phyloP scores from a whole-genome alignment of 2,113 vertebrate genomes.

The Protobothrops flavoviridis region DNA sequence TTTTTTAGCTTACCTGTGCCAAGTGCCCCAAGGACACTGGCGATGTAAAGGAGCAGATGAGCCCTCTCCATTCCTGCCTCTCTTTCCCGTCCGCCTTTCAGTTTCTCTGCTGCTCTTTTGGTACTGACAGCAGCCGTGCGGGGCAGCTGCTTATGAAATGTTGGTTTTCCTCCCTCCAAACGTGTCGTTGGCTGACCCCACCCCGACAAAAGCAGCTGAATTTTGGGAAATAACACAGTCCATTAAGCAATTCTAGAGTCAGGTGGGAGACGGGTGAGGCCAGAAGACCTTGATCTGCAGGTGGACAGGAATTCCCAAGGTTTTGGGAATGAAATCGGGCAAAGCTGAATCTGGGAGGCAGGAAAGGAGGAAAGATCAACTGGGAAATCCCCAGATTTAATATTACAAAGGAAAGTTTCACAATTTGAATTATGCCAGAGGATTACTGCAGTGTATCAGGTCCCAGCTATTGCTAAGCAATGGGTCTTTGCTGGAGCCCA shows the following conservation, averaged over 20 bases:
- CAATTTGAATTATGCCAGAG: background rate
- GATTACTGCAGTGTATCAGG: background rate
- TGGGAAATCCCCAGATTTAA: slow-evolving; percentile 7
- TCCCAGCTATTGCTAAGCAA: too few species aligned
- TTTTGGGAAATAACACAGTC: slow-evolving; percentile 24
- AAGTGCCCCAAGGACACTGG: background rate
- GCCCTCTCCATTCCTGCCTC: background rate
- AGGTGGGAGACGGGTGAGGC: background rate
- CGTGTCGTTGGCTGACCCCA: background rate
- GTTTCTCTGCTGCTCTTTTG: background rate
- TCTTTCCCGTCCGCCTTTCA: background rate
- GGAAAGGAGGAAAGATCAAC: background rate
- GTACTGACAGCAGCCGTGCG: background rate
- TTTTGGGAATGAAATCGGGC: background rate
- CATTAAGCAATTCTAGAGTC: background rate
- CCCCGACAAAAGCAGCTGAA: slow-evolving; percentile 7
- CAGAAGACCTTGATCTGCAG: background rate
- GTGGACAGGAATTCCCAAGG: background rate
- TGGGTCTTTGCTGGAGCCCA: background rate
- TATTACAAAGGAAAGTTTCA: background rate
- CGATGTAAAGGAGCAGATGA: background rate
- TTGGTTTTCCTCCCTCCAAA: background rate
- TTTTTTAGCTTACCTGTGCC: background rate
- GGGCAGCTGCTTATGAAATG: background rate
- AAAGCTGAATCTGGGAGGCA: background rate